Evolutionary conservation across 2,888 invertebrate species (phyloP).

Genomic region (Hedya salicella): DNA sequence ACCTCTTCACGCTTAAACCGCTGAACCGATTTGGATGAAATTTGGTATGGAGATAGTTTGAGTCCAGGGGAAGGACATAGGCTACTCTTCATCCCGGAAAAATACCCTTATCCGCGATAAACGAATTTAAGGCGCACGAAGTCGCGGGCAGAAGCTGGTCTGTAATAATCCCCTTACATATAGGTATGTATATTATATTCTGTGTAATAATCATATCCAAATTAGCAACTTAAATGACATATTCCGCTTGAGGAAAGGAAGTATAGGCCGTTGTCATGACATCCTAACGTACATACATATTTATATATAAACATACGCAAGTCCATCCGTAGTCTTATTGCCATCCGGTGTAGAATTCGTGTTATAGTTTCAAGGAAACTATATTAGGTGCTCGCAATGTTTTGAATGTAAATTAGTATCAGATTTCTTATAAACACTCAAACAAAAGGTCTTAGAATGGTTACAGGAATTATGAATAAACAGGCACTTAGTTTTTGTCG

Average conservation of each 20-base stretch:
- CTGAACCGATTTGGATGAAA: no score
- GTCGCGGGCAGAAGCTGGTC: no score
- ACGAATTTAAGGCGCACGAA: no score
- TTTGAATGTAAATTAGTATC: slow-evolving; percentile 50
- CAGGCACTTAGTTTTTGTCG: slow-evolving; percentile 1
- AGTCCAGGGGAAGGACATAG: no score
- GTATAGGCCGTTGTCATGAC: background rate
- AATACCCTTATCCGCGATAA: no score
- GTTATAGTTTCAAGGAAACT: slow-evolving; percentile 63
- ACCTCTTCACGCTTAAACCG: no score
- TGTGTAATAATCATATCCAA: no score
- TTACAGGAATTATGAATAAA: slow-evolving; percentile 25
- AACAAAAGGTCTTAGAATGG: slow-evolving; percentile 25
- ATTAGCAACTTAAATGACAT: background rate
- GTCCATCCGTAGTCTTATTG: slow-evolving; percentile 54
- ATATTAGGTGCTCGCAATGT: slow-evolving; percentile 48
- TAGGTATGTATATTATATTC: no score
- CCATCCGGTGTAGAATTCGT: slow-evolving; percentile 70
- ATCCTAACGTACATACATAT: background rate
- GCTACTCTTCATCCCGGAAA: no score
- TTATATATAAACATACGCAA: slow-evolving; percentile 7
- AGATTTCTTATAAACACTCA: slow-evolving; percentile 40
- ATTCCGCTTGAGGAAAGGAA: background rate
- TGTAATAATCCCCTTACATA: no score
- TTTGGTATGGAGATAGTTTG: no score